A percentile compares a stretch with the other conserved stretches of the same genome.
Evolutionary conservation across 2,113 vertebrate genomes (phyloP).

Genomic region (Corydoras maculifer): DNA sequence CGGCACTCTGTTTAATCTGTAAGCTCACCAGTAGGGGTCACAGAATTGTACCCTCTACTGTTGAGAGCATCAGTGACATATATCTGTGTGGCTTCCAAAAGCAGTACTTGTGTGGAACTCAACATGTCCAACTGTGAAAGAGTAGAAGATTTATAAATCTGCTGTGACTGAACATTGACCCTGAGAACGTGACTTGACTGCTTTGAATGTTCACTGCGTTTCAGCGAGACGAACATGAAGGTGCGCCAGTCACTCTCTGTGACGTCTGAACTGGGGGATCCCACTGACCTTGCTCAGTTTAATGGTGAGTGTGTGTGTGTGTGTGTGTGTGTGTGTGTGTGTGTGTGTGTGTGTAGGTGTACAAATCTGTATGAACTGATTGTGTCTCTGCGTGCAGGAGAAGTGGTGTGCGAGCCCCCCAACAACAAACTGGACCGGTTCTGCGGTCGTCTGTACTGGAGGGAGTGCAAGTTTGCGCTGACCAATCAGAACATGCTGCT

Average conservation of each 20-base stretch:
- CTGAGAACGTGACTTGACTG: background rate
- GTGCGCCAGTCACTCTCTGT: slow-evolving; percentile 84
- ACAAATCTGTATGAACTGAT: background rate
- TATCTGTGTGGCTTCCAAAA: too few relatives aligned
- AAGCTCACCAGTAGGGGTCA: too few relatives aligned
- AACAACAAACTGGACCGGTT: slow-evolving; percentile 91
- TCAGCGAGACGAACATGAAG: slow-evolving; percentile 93
- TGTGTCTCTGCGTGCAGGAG: slow-evolving; percentile 60
- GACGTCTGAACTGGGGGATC: slow-evolving; percentile 78
- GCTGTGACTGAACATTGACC: too few relatives aligned
- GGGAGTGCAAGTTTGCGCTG: slow-evolving; percentile 71
- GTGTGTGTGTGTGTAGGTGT: too few relatives aligned
- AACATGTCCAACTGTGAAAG: too few relatives aligned
- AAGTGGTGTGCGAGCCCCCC: slow-evolving; percentile 83
- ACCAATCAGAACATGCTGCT: slow-evolving; percentile 86
- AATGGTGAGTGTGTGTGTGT: slow-evolving; percentile 56
- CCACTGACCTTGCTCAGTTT: slow-evolving; percentile 77
- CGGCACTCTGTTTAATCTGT: too few relatives aligned
- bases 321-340: background rate
- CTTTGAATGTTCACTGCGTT: slow-evolving; percentile 22
- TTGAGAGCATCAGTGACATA: too few relatives aligned
- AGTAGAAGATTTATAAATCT: too few relatives aligned
- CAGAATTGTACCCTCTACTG: too few relatives aligned
- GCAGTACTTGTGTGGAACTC: too few relatives aligned
- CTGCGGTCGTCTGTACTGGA: slow-evolving; percentile 70